Percentiles rank a stretch among this genome's conserved stretches.
These are phyloP conservation scores for Mesoclemmys tuberculata DNA, from an alignment of 2,113 vertebrate genomes.

Conservation along the genomic window DNA sequence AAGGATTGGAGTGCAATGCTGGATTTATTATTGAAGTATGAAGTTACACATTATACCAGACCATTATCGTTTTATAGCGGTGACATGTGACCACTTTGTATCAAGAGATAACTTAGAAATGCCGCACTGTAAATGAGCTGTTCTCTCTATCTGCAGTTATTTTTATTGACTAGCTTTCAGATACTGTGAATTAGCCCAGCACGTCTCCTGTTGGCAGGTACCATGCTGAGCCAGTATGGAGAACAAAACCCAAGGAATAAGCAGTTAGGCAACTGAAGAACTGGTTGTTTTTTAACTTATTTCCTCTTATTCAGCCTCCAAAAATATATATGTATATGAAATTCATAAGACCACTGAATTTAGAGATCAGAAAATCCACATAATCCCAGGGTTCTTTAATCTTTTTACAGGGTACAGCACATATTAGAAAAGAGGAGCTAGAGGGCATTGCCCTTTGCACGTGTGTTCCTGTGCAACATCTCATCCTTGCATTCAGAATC, in stretches of 20 bases:
- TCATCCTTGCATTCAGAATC: not conserved
- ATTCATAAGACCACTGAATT: not conserved
- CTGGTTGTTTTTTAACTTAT: not conserved
- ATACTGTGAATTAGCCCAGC: conserved; percentile 19
- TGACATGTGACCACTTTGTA: conserved; percentile 44
- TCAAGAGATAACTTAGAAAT: conserved; percentile 63
- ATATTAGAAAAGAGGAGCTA: not conserved
- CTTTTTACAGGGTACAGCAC: not conserved
- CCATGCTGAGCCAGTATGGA: not conserved
- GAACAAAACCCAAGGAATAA: conserved; percentile 26
- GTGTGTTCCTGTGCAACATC: not conserved
- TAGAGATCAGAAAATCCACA: not conserved
- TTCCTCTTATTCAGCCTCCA: conserved; percentile 11
- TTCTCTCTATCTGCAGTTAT: conserved; percentile 63
- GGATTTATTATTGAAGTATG: conserved; percentile 50
- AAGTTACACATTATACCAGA: conserved; percentile 61
- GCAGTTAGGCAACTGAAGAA: conserved; percentile 5
- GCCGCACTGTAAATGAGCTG: conserved; percentile 6
- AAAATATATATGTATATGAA: conserved; percentile 24
- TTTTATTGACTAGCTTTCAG: conserved; percentile 71
- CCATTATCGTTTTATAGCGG: conserved; percentile 52
- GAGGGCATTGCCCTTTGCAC: not conserved
- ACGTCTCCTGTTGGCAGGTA: not conserved
- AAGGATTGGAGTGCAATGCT: conserved; percentile 43
- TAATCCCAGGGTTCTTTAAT: not conserved